Evolutionary conservation across 1,140 invertebrate species (phyloP).

Genomic region (Drosophila athabasca): DNA sequence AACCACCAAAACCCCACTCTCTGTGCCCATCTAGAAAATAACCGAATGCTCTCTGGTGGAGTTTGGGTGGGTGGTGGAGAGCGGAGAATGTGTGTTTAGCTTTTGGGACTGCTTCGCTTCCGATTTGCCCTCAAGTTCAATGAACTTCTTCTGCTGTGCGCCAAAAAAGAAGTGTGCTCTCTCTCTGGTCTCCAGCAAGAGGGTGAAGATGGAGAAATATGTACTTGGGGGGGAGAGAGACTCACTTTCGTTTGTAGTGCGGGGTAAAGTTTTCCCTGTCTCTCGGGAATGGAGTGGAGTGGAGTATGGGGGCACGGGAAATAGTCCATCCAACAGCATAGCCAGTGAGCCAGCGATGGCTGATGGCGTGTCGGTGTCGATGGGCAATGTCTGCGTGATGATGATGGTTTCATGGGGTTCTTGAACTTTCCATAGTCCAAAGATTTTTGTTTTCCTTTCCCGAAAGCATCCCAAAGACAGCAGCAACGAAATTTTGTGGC

Average conservation of each 20-base stretch:
- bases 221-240: constrained; percentile 17
- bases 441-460: constrained; percentile 53
- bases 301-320: constrained; percentile 9
- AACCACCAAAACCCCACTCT: constrained; percentile 29
- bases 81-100: constrained; percentile 4
- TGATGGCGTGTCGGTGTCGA: constrained; percentile 48
- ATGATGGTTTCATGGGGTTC: constrained; percentile 72
- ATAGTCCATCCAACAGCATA: constrained; percentile 45
- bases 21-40: constrained; percentile 11
- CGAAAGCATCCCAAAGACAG: constrained; percentile 17
- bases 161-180: constrained; percentile 39
- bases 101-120: constrained; percentile 46
- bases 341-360: constrained; percentile 50
- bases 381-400: constrained; percentile 34
- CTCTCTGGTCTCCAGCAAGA: constrained; percentile 10
- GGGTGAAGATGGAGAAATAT: constrained; percentile 1
- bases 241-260: constrained; percentile 62
- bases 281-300: no score
- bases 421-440: constrained; percentile 59
- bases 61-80: constrained; percentile 3
- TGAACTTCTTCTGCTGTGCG: constrained; percentile 48
- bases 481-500: constrained; percentile 18
- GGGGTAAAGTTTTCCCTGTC: constrained; percentile 25
- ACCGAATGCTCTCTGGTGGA: constrained; percentile 4
- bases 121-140: constrained; percentile 62